phyloP scores from a whole-genome alignment of 2,888 invertebrate genomes.

The Drosophila phalerata region DNA sequence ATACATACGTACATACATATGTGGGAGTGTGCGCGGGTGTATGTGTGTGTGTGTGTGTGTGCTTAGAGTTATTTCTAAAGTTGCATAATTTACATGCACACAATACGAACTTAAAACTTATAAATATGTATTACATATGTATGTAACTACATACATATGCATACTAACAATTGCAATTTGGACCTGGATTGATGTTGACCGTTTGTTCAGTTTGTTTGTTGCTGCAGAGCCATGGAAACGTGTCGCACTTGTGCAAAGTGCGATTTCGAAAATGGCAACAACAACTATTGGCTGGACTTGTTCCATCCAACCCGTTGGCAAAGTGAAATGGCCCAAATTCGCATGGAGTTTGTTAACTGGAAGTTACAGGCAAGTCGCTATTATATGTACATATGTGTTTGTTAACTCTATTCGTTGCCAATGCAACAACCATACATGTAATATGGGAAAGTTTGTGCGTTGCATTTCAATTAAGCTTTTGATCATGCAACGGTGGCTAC shows the following conservation, averaged over 20 bases:
- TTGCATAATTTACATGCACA: conserved; percentile 62
- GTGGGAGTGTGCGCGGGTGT: conserved; percentile 6
- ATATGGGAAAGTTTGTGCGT: conserved; percentile 29
- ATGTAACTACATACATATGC: conserved; percentile 10
- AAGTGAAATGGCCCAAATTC: conserved; percentile 78
- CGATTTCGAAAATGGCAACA: conserved; percentile 81
- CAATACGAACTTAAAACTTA: conserved; percentile 7
- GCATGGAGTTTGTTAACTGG: conserved; percentile 78
- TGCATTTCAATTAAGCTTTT: conserved; percentile 32
- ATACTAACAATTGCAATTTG: conserved; percentile 44
- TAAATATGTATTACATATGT: conserved; percentile 2
- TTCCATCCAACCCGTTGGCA: conserved; percentile 79
- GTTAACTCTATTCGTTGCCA: neutral
- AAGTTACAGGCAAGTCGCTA: conserved; percentile 75
- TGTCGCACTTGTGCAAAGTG: conserved; percentile 83
- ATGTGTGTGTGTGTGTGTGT: conserved; percentile 22
- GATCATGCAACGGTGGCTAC: conserved; percentile 26
- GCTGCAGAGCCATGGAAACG: conserved; percentile 79
- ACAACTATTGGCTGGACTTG: conserved; percentile 80
- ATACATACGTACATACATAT: conserved; percentile 12
- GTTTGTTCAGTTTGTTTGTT: conserved; percentile 50
- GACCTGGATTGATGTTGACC: conserved; percentile 54
- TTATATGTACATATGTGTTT: neutral
- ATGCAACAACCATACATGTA: conserved; percentile 11
- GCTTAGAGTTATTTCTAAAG: conserved; percentile 56